Evolutionary conservation across 2,797 vertebrate species (phyloP), one percentile per base, ranked within the genome.

Genomic region (Dicrostonyx torquatus): DNA sequence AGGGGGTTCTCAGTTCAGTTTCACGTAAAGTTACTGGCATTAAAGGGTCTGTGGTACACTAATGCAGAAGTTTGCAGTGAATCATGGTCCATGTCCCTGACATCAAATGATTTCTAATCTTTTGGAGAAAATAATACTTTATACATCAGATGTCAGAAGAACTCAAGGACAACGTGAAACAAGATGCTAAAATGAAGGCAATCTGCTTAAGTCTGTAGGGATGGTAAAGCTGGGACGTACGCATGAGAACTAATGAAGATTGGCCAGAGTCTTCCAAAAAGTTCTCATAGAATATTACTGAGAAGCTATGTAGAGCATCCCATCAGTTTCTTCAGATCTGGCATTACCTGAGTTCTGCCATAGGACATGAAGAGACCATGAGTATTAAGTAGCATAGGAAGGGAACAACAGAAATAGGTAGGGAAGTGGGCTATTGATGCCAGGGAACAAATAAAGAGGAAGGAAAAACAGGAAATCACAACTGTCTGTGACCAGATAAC

Each of bases 21-120:
- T 77, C 80, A 58, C 34, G 70, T 62, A 4, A 6, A 79, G 18
- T 80, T 79, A 89, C 4, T 84, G 75, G 3, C 15, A 55, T 95
- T 93, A 89, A 76, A 58, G 48, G 5, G 12, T 76, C 78, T 77
- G 43, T 58, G 79, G 53, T 55, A 66, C 53, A 77, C 22, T 72
- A 70, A 13, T 66, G 77, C 9, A 12, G 37, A 78, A 64, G 45
- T 89, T n/a, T 85, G 91, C 68, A 90, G 72, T 53, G 40, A 87
- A 94, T 58, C 58, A 43, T 31, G 26, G 40, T 55, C 20, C n/a
- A 37, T n/a, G 18, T 3, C 10, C 9, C 48, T 64, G 2, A 34
- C 58, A 26, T 85, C 76, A 83, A 76, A 29, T 26, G 26, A 22
- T 64, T 93, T 95, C 13, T 34, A 95, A 86, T 86, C 22, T 89